phyloP scores from a whole-genome alignment of 1,140 invertebrate species.

The Drosophila tani region DNA sequence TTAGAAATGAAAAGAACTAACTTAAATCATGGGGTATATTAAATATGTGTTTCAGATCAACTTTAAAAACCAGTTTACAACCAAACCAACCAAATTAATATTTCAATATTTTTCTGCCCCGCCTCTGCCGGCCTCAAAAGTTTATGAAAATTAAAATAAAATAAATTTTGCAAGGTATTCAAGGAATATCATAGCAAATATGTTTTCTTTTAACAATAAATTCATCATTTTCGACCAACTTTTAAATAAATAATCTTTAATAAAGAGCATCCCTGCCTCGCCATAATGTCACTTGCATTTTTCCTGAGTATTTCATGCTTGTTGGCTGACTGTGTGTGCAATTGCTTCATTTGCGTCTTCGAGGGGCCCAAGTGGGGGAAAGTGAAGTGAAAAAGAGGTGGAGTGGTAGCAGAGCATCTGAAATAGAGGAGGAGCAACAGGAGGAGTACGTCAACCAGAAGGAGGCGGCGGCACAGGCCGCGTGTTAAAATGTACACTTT shows the following conservation, averaged over 20 bases:
- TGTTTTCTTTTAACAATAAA: rapidly evolving
- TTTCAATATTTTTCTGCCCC: too few relatives aligned
- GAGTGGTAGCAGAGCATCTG: constrained; percentile 20
- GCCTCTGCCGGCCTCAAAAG: too few relatives aligned
- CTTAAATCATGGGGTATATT: too few relatives aligned
- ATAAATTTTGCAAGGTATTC: too few relatives aligned
- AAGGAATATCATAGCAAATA: background rate
- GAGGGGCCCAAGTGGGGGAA: background rate
- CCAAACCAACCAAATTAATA: too few relatives aligned
- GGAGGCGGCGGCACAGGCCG: constrained; percentile 50
- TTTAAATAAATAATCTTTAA: background rate
- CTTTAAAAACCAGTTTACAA: too few relatives aligned
- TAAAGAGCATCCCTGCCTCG: constrained; percentile 16
- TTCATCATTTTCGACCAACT: background rate
- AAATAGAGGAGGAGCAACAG: background rate
- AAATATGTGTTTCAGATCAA: background rate
- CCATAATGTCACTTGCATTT: background rate
- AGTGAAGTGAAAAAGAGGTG: constrained; percentile 25
- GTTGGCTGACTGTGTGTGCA: constrained; percentile 70
- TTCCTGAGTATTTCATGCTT: constrained; percentile 42
- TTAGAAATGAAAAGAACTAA: background rate
- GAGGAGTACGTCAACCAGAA: constrained; percentile 5
- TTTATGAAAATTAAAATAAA: too few relatives aligned
- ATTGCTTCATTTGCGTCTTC: constrained; percentile 81
- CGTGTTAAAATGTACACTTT: constrained; percentile 82